A percentile compares a stretch with the other conserved stretches of the same genome.
These are phyloP conservation scores for Torymus tubicola DNA, from an alignment of 2,888 invertebrate species.

Conservation along the genomic window DNA sequence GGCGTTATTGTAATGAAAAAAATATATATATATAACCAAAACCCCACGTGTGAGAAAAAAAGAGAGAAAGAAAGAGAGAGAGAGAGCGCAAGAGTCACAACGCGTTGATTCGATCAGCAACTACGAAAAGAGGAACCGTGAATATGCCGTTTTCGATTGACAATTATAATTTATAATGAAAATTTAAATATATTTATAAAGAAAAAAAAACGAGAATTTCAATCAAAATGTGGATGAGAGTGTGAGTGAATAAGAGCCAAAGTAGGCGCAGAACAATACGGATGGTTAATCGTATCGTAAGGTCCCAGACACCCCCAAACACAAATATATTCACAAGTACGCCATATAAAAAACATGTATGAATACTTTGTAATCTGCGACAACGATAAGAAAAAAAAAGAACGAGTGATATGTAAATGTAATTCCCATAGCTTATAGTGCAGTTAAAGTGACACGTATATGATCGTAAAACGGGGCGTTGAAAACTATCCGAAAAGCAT, in stretches of 20 bases:
- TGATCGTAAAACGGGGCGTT: constrained; percentile 30
- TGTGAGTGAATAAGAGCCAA: too few relatives aligned
- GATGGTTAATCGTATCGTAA: constrained; percentile 14
- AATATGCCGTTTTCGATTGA: not conserved
- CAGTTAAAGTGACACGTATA: constrained; percentile 35
- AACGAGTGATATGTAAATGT: constrained; percentile 39
- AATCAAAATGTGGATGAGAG: constrained; percentile 12
- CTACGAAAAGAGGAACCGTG: not conserved
- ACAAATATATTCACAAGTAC: not conserved
- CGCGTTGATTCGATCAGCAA: not conserved
- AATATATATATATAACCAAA: constrained; percentile 13
- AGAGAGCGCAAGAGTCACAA: not conserved
- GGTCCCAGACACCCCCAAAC: not conserved
- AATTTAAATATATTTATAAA: constrained; percentile 11
- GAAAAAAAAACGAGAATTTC: not conserved
- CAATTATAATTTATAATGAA: constrained; percentile 16
- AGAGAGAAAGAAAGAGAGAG: too few relatives aligned
- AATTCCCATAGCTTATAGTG: constrained; percentile 43
- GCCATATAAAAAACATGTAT: constrained; percentile 10
- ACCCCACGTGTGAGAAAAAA: not conserved
- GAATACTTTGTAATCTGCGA: constrained; percentile 32
- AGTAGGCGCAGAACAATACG: not conserved
- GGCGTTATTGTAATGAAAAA: not conserved
- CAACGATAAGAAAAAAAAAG: constrained; percentile 31
- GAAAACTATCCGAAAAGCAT: constrained; percentile 36